Base-by-base conservation (phyloP, 2,113 vertebrate genomes). In the Macrotis lagotis region DNA sequence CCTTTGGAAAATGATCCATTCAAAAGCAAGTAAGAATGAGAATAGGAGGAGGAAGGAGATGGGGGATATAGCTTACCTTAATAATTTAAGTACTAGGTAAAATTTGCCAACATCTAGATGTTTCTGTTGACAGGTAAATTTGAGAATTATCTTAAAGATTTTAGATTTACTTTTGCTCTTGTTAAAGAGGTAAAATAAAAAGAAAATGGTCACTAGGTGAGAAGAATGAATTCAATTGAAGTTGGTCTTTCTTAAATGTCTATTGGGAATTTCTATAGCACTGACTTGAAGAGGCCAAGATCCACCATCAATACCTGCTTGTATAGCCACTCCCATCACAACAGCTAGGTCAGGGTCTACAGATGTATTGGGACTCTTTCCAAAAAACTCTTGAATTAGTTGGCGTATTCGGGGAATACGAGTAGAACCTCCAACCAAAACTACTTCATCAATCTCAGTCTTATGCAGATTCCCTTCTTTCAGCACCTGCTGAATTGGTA, bases 211-310 rank as follows among this genome's bases (percentile, higher is more conserved):
- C 95, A 97, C 74, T 50, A 92, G 91, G 93, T 0, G 92, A 66
- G 95, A 96, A 52, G 94, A 92, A 88, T 96, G 22, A 83, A 50
- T 48, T 99, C 96, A 99, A 97, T 98, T 99, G 98, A 99, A 99
- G 98, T 99, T 99, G n/a, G 98, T 99, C 98, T 99, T 99, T 83
- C 92, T 99, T 97, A 99, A 98, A 98, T 99, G 99, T 96, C 98
- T 99, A 98, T 99, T 99, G 93, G 99, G 99, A 95, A 99, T 99
- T 98, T 99, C 99, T 96, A 99, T 98, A 31, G 99, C 99, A 37
- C 99, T 99, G 97, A 99, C 99, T 98, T 99, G 99, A 47, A 99
- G 98, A 55, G 99, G 99, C 99, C 99, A 99, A 26, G 99, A 99
- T 10, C 99, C 99, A 0, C 99, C 99, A 98, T 99, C 99, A 95